Conservation (phyloP, 2,888 invertebrate species). For the Himalopsyche anomala region DNA sequence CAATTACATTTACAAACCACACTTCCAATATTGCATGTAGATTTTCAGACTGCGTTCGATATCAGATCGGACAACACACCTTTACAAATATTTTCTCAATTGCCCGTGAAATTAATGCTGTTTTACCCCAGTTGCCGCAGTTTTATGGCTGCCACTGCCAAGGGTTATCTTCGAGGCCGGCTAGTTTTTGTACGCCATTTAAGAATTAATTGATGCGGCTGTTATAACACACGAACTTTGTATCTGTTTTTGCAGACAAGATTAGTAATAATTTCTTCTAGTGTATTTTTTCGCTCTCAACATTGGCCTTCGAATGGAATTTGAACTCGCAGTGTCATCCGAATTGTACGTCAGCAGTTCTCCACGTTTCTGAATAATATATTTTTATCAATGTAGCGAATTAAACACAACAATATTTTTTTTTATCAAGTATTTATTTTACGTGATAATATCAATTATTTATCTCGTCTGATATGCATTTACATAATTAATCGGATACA, state of each 20-base stretch:
- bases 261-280: neutral
- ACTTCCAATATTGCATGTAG: too few species aligned
- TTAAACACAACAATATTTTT: too few species aligned
- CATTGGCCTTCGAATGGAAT: slow-evolving; percentile 33
- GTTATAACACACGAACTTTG: slow-evolving; percentile 6
- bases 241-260: slow-evolving; percentile 10
- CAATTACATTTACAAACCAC: too few species aligned
- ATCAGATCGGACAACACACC: too few species aligned
- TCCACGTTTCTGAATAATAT: neutral
- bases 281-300: neutral
- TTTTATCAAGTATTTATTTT: too few species aligned
- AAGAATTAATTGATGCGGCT: neutral
- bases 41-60: too few species aligned
- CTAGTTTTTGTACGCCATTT: neutral
- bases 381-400: neutral
- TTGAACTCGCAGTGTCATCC: slow-evolving; percentile 32
- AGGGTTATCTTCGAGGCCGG: slow-evolving; percentile 31
- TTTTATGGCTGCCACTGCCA: slow-evolving; percentile 1
- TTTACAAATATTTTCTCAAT: too few species aligned
- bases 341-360: neutral
- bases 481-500: too few species aligned
- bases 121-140: slow-evolving; percentile 18
- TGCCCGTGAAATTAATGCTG: neutral
- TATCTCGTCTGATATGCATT: too few species aligned
- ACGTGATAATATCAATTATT: too few species aligned